phyloP scores from a whole-genome alignment of 2,888 invertebrate species.

The Eucera pruinosa region DNA sequence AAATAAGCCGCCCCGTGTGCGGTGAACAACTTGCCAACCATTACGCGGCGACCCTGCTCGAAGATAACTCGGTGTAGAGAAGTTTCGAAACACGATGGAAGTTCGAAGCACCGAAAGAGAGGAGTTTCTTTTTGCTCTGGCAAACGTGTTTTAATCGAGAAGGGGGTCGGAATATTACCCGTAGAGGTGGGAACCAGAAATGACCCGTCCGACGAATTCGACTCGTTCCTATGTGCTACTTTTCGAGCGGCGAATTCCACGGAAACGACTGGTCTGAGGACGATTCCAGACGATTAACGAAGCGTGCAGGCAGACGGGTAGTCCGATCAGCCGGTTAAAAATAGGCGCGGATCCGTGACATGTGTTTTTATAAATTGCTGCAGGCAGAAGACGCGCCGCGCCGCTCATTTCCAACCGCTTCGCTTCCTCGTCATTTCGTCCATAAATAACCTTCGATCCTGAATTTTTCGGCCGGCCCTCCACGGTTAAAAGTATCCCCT shows the following conservation, averaged over 20 bases:
- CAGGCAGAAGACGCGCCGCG: slow-evolving; percentile 11
- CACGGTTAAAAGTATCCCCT: neutral
- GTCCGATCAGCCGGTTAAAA: slow-evolving; percentile 39
- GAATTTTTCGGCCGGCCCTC: slow-evolving; percentile 6
- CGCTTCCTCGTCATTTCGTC: slow-evolving; percentile 36
- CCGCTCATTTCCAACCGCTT: neutral
- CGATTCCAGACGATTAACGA: slow-evolving; percentile 20
- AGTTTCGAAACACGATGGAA: no score
- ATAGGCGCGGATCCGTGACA: slow-evolving; percentile 40
- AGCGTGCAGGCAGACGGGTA: slow-evolving; percentile 15
- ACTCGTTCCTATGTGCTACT: neutral
- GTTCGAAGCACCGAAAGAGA: no score
- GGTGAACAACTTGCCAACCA: no score
- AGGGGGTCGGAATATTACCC: neutral
- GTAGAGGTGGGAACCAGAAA: neutral
- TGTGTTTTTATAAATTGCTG: slow-evolving; percentile 49
- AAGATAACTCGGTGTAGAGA: no score
- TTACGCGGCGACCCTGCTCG: no score
- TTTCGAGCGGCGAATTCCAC: slow-evolving; percentile 21
- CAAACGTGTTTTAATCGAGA: slow-evolving; percentile 27
- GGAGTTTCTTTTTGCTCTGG: neutral
- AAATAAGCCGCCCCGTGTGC: no score
- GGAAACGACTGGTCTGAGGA: slow-evolving; percentile 12
- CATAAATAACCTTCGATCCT: slow-evolving; percentile 45
- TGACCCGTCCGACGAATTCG: slow-evolving; percentile 10